These are phyloP conservation scores for Anodontia alba DNA, from an alignment of 2,888 invertebrate species.

Conservation along the genomic window DNA sequence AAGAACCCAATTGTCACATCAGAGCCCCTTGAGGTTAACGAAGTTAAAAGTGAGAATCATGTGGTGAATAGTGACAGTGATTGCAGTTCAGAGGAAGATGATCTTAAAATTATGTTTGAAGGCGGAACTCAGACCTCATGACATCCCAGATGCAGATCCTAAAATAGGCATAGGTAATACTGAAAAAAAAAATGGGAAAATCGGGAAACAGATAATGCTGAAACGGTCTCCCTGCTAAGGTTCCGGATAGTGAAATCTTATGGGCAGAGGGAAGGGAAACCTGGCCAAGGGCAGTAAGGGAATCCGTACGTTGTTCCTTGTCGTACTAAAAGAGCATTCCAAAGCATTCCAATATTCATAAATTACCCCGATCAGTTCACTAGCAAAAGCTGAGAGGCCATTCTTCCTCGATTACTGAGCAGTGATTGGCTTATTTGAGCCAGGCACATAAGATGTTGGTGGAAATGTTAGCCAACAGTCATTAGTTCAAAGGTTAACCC, in stretches of 20 bases:
- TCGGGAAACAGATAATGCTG: too few relatives aligned
- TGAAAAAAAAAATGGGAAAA: too few relatives aligned
- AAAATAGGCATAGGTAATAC: too few relatives aligned
- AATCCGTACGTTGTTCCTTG: too few relatives aligned
- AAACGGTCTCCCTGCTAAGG: too few relatives aligned
- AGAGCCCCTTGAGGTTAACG: not conserved
- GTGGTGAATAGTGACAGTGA: too few relatives aligned
- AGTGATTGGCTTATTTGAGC: constrained; percentile 4
- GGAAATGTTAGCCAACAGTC: constrained; percentile 1
- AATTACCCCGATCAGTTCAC: not conserved
- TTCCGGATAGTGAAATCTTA: too few relatives aligned
- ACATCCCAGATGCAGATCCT: too few relatives aligned
- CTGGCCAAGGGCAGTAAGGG: too few relatives aligned
- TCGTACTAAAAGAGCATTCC: too few relatives aligned
- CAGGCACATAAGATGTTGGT: not conserved
- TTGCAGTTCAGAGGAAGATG: not conserved
- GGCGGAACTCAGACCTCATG: not conserved
- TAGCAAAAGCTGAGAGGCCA: not conserved
- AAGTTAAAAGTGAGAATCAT: too few relatives aligned
- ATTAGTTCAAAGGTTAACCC: not conserved
- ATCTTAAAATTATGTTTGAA: not conserved
- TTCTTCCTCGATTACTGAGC: not conserved
- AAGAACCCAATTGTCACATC: not conserved
- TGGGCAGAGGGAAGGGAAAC: too few relatives aligned
- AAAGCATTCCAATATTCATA: constrained; percentile 1